Evolutionary conservation across 1,140 invertebrate genomes (phyloP), one percentile per base, ranked within the genome.

Genomic region (Harlomillsia oculata): DNA sequence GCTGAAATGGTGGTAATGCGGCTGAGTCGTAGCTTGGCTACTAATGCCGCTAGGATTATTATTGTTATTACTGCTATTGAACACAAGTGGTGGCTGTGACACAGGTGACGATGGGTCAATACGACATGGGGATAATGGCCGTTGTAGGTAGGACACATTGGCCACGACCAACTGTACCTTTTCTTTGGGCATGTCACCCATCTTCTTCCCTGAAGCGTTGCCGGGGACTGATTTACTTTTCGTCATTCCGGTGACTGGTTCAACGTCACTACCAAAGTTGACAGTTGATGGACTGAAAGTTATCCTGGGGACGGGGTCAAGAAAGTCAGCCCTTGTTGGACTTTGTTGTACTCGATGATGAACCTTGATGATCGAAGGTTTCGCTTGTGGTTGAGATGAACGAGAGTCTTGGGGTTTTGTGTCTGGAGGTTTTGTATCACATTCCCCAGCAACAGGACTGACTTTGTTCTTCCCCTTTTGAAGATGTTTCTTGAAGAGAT

Each of bases 131-230:
- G 62, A 64, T 25, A 60, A 26, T 0, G 62, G 62, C 34, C 62
- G 45, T 29, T 60, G 57, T 23, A 64, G 40, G 34, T 53, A 60
- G 13, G 40, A 30, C 23, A 64, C 57, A 46, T 59, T 60, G 18
- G 58, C 58, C 16, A 64, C 62, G 20, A 64, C 62, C 6, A 64
- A 30, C 34, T 57, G 50, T 29, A 37, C 37, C 36, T 60, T 56
- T 30, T 59, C 62, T 36, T 60, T 59, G 1, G 49, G 11, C 39
- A 36, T 30, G 1, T 28, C 25, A 34, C 8, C n/a, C n/a, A n/a
- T n/a, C n/a, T n/a, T n/a, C n/a, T n/a, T n/a, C n/a, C n/a, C n/a
- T n/a, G n/a, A n/a, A n/a, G n/a, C n/a, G n/a, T n/a, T n/a, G n/a
- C n/a, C n/a, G n/a, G n/a, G n/a, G n/a, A n/a, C n/a, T n/a, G n/a